Conservation (phyloP, 2,888 invertebrate genomes). For the Epistrophe grossulariae region DNA sequence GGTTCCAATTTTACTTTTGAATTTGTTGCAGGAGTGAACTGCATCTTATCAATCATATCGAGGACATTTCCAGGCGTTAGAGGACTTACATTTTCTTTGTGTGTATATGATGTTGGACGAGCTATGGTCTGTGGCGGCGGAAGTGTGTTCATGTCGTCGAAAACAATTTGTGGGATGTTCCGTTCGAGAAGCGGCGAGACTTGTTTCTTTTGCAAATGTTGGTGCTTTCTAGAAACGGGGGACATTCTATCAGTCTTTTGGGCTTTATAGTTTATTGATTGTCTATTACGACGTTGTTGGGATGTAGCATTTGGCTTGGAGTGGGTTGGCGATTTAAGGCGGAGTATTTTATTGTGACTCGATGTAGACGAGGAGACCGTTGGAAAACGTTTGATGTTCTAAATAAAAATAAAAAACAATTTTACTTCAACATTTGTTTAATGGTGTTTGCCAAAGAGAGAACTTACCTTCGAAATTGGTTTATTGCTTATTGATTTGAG, state of each 20-base stretch:
- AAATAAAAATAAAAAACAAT: background rate
- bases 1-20: constrained; percentile 42
- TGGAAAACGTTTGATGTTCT: constrained; percentile 82
- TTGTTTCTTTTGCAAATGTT: constrained; percentile 48
- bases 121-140: constrained; percentile 6
- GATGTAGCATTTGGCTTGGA: constrained; percentile 81
- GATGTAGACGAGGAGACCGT: constrained; percentile 78
- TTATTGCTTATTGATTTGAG: constrained; percentile 85
- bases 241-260: constrained; percentile 70
- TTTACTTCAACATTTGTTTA: background rate
- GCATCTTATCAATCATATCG: constrained; percentile 81
- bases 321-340: constrained; percentile 82
- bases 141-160: constrained; percentile 1
- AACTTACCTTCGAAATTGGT: constrained; percentile 78
- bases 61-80: constrained; percentile 81
- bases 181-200: constrained; percentile 79
- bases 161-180: constrained; percentile 76
- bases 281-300: constrained; percentile 76
- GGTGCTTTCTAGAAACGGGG: constrained; percentile 35
- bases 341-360: constrained; percentile 79
- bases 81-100: constrained; percentile 84
- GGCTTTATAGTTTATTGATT: constrained; percentile 58
- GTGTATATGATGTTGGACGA: constrained; percentile 21
- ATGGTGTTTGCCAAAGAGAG: background rate
- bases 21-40: constrained; percentile 81